Evolutionary conservation across 2,113 vertebrate genomes (phyloP).

Genomic region (Seriola rivoliana): DNA sequence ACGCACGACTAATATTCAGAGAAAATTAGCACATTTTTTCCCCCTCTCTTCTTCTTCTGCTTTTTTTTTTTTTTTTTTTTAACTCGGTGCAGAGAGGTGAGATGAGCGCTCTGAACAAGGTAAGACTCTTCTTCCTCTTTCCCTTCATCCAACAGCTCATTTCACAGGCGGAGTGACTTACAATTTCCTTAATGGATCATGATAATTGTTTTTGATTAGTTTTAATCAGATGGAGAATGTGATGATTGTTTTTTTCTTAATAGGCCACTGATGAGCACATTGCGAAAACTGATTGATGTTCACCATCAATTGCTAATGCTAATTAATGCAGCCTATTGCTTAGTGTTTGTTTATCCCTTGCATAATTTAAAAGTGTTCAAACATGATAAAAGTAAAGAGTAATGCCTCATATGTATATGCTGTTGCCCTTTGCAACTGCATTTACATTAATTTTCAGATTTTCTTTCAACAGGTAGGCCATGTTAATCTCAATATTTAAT

Average conservation of each 20-base stretch:
- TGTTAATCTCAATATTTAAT: neutral
- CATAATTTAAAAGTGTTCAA: constrained; percentile 1
- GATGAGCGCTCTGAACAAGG: constrained; percentile 35
- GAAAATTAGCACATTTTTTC: constrained; percentile 8
- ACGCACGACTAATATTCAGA: constrained; percentile 23
- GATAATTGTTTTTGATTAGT: constrained; percentile 24
- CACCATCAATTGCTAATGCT: neutral
- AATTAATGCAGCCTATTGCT: constrained; percentile 4
- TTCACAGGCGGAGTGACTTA: constrained; percentile 32
- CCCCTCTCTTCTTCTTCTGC: too few species aligned
- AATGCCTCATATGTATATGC: neutral
- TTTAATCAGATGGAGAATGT: constrained; percentile 8
- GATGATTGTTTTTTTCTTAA: constrained; percentile 7
- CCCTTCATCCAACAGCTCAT: constrained; percentile 10
- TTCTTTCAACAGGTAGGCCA: constrained; percentile 39
- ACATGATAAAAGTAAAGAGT: neutral
- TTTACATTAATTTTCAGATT: neutral
- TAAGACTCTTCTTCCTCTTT: constrained; percentile 46
- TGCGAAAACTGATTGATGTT: constrained; percentile 25
- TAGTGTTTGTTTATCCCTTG: neutral
- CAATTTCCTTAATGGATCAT: constrained; percentile 24
- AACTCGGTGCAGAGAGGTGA: constrained; percentile 9
- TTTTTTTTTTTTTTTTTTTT: neutral
- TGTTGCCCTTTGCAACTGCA: neutral
- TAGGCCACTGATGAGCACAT: constrained; percentile 14